A percentile compares a stretch with the other conserved stretches of the same genome.
phyloP scores from a whole-genome alignment of 2,113 vertebrate genomes.

The Arenaria interpres region DNA sequence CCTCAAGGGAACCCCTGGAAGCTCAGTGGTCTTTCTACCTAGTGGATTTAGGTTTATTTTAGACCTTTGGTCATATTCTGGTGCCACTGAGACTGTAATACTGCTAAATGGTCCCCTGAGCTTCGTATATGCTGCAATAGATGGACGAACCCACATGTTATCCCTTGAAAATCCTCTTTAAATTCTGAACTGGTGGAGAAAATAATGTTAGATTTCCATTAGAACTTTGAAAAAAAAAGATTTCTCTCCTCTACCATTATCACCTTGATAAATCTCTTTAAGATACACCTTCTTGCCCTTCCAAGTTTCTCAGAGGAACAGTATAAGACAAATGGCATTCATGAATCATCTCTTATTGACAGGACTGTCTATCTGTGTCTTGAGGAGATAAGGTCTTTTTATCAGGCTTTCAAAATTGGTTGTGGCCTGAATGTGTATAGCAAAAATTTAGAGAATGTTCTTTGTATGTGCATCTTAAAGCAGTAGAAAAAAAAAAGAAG shows the following conservation, averaged over 20 bases:
- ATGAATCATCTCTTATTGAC: constrained; percentile 35
- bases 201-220: not conserved
- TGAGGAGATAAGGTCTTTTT: constrained; percentile 7
- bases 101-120: not conserved
- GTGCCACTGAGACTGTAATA: not conserved
- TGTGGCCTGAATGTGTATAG: not conserved
- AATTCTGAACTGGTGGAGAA: not conserved
- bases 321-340: not conserved
- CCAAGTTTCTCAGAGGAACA: not conserved
- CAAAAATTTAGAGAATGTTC: not conserved
- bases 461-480: not conserved
- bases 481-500: not conserved
- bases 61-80: not conserved
- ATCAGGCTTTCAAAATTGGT: not conserved
- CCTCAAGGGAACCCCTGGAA: not conserved
- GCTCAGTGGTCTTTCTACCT: not conserved
- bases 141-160: not conserved
- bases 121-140: not conserved
- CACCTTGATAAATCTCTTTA: constrained; percentile 6
- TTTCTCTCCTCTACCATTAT: not conserved
- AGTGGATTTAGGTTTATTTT: not conserved
- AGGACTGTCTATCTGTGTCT: constrained; percentile 1
- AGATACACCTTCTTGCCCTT: not conserved
- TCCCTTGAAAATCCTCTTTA: not conserved
- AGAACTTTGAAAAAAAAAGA: not conserved